Percentiles rank a stretch among this genome's conserved stretches.
These are phyloP conservation scores for Drosophila takahashii DNA, from an alignment of 1,140 invertebrate species.

Conservation along the genomic window DNA sequence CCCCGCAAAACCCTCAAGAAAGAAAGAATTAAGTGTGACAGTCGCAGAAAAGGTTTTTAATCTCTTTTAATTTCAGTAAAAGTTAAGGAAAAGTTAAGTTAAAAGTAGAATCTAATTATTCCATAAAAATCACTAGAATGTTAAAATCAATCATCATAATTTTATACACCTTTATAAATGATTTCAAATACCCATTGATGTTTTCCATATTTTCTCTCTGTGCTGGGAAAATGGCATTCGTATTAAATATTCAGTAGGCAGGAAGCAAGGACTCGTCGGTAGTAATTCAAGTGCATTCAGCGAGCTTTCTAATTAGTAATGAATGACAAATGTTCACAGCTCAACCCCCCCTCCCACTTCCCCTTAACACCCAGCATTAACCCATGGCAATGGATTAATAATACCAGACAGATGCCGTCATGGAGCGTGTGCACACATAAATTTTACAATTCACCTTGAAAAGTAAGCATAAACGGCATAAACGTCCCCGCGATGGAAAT, in stretches of 20 bases:
- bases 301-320: conserved; percentile 70
- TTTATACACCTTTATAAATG: too few species aligned
- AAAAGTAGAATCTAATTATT: too few species aligned
- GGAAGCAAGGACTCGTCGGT: conserved; percentile 21
- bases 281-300: conserved; percentile 59
- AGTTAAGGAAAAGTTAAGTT: too few species aligned
- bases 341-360: too few species aligned
- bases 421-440: conserved; percentile 56
- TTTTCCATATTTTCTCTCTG: neutral
- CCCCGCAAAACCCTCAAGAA: neutral
- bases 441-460: conserved; percentile 63
- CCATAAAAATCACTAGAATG: too few species aligned
- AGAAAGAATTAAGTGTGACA: conserved; percentile 1
- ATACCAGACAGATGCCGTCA: conserved; percentile 47
- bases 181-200: neutral
- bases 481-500: conserved; percentile 31
- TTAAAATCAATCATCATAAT: too few species aligned
- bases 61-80: too few species aligned
- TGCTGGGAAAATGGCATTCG: conserved; percentile 18
- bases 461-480: conserved; percentile 45
- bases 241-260: conserved; percentile 46
- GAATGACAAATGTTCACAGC: conserved; percentile 48
- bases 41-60: neutral
- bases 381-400: conserved; percentile 13
- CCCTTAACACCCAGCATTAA: neutral